These are phyloP conservation scores for Solea solea DNA, from an alignment of 2,113 vertebrate species.

Conservation along the genomic window DNA sequence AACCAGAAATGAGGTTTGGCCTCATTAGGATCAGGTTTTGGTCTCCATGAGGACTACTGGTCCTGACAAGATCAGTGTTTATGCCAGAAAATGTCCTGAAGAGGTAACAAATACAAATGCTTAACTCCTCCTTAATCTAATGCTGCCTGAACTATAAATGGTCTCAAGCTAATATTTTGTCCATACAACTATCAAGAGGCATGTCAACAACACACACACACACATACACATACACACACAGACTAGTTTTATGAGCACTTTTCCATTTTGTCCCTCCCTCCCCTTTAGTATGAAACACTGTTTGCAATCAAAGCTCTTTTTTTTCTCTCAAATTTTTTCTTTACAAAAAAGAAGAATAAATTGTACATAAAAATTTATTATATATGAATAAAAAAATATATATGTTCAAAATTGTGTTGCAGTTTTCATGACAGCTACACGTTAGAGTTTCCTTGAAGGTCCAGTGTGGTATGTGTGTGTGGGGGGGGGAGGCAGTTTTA, in stretches of 20 bases:
- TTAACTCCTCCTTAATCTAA: not conserved
- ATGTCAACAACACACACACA: not conserved
- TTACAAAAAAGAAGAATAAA: conserved; percentile 79
- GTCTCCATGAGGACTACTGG: no score
- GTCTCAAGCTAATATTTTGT: not conserved
- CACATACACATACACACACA: conserved; percentile 11
- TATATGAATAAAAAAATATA: conserved; percentile 81
- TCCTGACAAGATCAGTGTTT: no score
- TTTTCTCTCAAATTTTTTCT: conserved; percentile 71
- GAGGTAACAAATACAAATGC: not conserved
- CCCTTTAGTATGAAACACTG: conserved; percentile 82
- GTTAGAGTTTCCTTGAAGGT: not conserved
- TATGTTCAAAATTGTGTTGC: conserved; percentile 71
- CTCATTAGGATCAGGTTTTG: no score
- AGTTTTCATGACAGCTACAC: conserved; percentile 3
- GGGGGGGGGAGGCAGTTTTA: no score
- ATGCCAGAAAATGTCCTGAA: no score
- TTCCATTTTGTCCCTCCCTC: conserved; percentile 67
- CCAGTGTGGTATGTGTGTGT: no score
- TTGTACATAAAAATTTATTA: conserved; percentile 85
- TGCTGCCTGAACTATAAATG: not conserved
- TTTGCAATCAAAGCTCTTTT: conserved; percentile 79
- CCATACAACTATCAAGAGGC: conserved; percentile 5
- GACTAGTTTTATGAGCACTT: conserved; percentile 78
- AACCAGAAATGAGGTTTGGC: no score